Evolutionary conservation across 2,797 vertebrate genomes (phyloP).

Genomic region (Chaunax sp.): DNA sequence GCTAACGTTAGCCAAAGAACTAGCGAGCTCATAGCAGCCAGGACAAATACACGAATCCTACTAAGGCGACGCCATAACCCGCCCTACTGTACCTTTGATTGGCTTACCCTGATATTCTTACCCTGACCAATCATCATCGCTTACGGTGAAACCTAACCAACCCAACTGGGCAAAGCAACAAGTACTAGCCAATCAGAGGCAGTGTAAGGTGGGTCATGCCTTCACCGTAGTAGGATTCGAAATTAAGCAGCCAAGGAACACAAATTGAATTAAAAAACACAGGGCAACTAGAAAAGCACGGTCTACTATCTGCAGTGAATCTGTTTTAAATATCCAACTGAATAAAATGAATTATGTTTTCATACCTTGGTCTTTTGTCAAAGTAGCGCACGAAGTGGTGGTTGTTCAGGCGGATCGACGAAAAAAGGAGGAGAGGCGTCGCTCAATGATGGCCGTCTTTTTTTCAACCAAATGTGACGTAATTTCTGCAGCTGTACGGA

Average conservation of each 20-base stretch:
- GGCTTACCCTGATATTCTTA: too few relatives aligned
- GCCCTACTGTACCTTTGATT: too few relatives aligned
- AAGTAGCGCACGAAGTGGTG: conserved; percentile 8
- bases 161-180: too few relatives aligned
- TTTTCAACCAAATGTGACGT: conserved; percentile 49
- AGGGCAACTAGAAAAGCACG: rapidly evolving
- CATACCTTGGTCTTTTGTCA: conserved; percentile 41
- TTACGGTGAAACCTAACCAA: too few relatives aligned
- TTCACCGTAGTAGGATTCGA: too few relatives aligned
- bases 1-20: conserved; percentile 35
- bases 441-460: conserved; percentile 19
- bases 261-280: neutral
- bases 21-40: conserved; percentile 3
- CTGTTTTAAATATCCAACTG: rapidly evolving
- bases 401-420: conserved; percentile 38
- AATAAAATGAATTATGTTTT: too few relatives aligned
- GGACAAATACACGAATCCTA: too few relatives aligned
- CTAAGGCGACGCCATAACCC: too few relatives aligned
- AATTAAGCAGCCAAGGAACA: neutral
- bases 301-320: rapidly evolving
- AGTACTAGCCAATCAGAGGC: too few relatives aligned
- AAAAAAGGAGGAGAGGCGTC: conserved; percentile 32
- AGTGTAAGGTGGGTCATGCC: too few relatives aligned
- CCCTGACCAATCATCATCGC: too few relatives aligned
- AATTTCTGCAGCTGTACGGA: conserved; percentile 65